Evolutionary conservation across 2,113 vertebrate species (phyloP).

Genomic region (Alosa alosa): DNA sequence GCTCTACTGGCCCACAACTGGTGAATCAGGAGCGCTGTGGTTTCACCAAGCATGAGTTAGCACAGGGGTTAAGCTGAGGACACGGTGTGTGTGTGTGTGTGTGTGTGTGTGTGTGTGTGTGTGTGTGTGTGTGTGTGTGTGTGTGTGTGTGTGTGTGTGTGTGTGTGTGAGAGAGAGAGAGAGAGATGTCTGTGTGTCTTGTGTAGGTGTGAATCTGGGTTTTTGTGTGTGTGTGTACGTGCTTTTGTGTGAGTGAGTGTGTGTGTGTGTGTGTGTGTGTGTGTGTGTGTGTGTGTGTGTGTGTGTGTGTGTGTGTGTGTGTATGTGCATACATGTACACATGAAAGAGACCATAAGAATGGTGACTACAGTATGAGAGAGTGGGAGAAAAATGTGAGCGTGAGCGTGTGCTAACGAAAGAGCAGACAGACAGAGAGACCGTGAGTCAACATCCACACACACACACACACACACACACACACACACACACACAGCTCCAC

Average conservation of each 20-base stretch:
- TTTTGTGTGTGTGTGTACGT: neutral
- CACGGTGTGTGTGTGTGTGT: neutral
- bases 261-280: neutral
- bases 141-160: no score
- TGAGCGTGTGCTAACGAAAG: neutral
- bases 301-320: neutral
- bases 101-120: neutral
- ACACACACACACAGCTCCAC: no score
- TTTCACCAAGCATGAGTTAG: constrained; percentile 2
- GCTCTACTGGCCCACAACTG: neutral
- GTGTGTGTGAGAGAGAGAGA: no score
- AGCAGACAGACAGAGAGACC: no score
- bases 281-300: no score
- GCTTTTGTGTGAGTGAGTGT: neutral
- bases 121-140: no score
- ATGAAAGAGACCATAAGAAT: neutral
- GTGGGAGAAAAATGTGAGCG: neutral
- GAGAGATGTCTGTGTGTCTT: no score
- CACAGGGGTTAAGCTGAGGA: neutral
- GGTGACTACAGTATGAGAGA: neutral
- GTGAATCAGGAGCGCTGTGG: neutral
- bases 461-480: no score
- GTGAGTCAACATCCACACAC: no score
- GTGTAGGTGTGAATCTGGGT: neutral
- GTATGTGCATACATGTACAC: neutral